These are phyloP conservation scores for Tamandua tetradactyla DNA, from an alignment of 2,797 vertebrate species.

Conservation along the genomic window DNA sequence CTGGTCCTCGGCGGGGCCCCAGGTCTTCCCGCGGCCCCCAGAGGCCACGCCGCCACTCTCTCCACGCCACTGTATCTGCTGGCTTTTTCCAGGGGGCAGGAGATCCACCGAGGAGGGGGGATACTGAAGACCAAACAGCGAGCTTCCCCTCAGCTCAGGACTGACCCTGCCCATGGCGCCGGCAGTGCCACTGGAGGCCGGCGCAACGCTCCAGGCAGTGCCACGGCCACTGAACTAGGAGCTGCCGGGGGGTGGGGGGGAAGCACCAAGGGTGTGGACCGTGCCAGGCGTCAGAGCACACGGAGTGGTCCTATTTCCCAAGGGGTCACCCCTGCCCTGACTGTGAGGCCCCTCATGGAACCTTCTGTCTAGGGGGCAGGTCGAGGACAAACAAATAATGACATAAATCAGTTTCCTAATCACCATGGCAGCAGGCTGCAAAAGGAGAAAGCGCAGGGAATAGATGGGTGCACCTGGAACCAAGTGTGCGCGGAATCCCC, in stretches of 20 bases:
- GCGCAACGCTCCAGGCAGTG: slow-evolving; percentile 93
- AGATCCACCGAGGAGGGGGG: slow-evolving; percentile 91
- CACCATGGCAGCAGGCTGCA: neutral
- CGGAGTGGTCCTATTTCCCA: slow-evolving; percentile 90
- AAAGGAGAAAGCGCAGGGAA: neutral
- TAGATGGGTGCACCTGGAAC: rapidly evolving
- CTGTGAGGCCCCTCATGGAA: slow-evolving; percentile 86
- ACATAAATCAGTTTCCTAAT: neutral
- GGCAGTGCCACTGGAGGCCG: slow-evolving; percentile 88
- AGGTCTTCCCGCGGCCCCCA: slow-evolving; percentile 86
- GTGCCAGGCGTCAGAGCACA: slow-evolving; percentile 91
- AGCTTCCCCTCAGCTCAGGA: slow-evolving; percentile 86
- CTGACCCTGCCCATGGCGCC: slow-evolving; percentile 88
- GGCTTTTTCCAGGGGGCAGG: slow-evolving; percentile 91
- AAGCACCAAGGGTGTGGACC: neutral
- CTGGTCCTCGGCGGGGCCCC: no score
- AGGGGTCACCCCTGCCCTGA: slow-evolving; percentile 94
- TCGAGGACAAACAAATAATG: neutral
- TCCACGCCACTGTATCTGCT: slow-evolving; percentile 89
- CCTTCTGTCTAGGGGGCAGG: neutral
- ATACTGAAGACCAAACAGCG: slow-evolving; percentile 92
- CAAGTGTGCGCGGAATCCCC: no score
- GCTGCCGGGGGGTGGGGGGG: slow-evolving; percentile 89
- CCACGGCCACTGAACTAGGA: slow-evolving; percentile 91
- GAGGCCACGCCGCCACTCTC: slow-evolving; percentile 90